Evolutionary conservation across 2,888 invertebrate genomes (phyloP).

Genomic region (Tipula lateralis): DNA sequence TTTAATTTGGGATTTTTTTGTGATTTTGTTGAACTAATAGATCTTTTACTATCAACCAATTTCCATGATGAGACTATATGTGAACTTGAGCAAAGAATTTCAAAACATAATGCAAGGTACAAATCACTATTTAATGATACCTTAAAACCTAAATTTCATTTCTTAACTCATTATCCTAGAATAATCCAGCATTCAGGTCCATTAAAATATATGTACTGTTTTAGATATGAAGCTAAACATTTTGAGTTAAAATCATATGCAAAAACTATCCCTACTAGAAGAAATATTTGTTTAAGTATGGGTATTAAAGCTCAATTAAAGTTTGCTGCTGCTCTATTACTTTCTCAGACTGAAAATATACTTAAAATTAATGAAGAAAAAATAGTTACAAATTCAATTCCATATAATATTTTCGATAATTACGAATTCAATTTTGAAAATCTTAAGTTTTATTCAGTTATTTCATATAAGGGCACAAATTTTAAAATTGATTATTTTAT

Average conservation of each 20-base stretch:
- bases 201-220: slow-evolving; percentile 27
- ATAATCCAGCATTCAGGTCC: slow-evolving; percentile 28
- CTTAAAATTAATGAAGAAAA: neutral
- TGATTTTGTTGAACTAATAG: no score
- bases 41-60: no score
- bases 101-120: no score
- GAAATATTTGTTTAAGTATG: neutral
- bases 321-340: neutral
- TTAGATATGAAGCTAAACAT: slow-evolving; percentile 28
- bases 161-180: no score
- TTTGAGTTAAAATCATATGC: neutral
- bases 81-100: no score
- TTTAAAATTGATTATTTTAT: neutral
- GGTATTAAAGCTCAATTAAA: neutral
- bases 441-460: neutral
- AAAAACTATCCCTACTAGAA: neutral
- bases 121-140: no score
- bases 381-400: neutral
- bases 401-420: neutral
- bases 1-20: no score
- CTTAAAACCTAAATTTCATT: no score
- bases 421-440: neutral
- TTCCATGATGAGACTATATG: no score
- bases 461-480: neutral
- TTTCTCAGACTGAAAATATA: neutral